phyloP scores from a whole-genome alignment of 2,888 invertebrate genomes.

The Pherbina coryleti region DNA sequence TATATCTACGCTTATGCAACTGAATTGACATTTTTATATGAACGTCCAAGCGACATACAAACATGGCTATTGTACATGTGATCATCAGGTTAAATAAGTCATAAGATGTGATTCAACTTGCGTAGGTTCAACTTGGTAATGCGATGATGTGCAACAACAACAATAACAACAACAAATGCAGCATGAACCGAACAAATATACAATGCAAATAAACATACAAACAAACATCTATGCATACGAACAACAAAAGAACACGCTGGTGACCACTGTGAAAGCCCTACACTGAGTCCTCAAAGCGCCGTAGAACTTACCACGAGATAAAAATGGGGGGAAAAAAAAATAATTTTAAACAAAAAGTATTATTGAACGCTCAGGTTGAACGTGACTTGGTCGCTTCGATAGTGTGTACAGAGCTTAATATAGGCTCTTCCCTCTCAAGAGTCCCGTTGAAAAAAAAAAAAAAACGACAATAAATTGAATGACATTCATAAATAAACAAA shows the following conservation, averaged over 20 bases:
- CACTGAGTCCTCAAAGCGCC: neutral
- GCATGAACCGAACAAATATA: slow-evolving; percentile 2
- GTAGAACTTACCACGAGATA: neutral
- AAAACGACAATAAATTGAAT: slow-evolving; percentile 65
- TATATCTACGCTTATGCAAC: slow-evolving; percentile 26
- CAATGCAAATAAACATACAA: slow-evolving; percentile 33
- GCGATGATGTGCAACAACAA: slow-evolving; percentile 31
- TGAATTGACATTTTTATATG: slow-evolving; percentile 27
- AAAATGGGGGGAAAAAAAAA: slow-evolving; percentile 27
- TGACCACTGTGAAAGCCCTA: slow-evolving; percentile 19
- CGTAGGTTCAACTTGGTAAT: slow-evolving; percentile 36
- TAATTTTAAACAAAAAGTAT: neutral
- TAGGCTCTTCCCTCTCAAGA: slow-evolving; percentile 64
- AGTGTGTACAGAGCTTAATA: slow-evolving; percentile 49
- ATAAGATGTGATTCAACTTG: slow-evolving; percentile 31
- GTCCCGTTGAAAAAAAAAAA: slow-evolving; percentile 15
- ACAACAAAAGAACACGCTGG: slow-evolving; percentile 27
- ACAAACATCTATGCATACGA: slow-evolving; percentile 39
- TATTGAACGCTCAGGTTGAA: slow-evolving; percentile 27
- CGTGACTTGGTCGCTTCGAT: neutral
- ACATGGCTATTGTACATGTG: neutral
- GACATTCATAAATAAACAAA: slow-evolving; percentile 68
- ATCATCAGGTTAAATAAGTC: slow-evolving; percentile 38
- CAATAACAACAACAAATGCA: slow-evolving; percentile 3
- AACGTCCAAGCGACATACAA: neutral